Evolutionary conservation across 2,113 vertebrate species (phyloP), one percentile per base, ranked within the genome.

Genomic region (Pholis gunnellus): DNA sequence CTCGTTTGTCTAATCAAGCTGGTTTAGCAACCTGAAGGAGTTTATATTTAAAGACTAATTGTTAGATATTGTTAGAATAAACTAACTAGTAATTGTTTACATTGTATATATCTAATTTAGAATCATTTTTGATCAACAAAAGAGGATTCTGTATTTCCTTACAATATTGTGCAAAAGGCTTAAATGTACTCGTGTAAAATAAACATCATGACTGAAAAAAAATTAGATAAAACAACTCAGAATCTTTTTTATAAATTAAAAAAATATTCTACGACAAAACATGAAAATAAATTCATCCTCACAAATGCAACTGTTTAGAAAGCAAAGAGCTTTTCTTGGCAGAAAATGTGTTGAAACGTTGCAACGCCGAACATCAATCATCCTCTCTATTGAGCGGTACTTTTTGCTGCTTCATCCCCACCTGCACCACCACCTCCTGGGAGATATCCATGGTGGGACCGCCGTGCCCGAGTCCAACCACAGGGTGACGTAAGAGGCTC

Each of bases 371-470:
- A 69, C 38, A 54, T 34, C 6, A 9, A 9, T 25, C 10, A 2
- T 36, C 59, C 70, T 50, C 29, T 25, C 14, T 64, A 44, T 40
- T 44, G 22, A 72, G 20, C 34, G 6, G 11, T 9, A 22, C 9
- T 5, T 48, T 18, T 6, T 4, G 4, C 1, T 3, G 4, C n/a
- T 46, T 66, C 10, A 64, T 8, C 7, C 86, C 40, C n/a, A 95
- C 95, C 95, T 96, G 95, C 11, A 95, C 87, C 34, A 93, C 94
- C 69, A 96, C 92, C 83, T 95, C 95, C 85, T 95, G 92, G 34
- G 95, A 94, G 56, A 96, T 94, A 46, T 94, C 94, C 54, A 95
- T 57, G 9, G 48, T 31, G 5, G 79, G 56, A 10, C 84, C 72
- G 11, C n/a, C 1, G 1, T 89, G 72, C 2, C 87, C 91, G 27